Percentiles rank a stretch among this genome's conserved stretches.
phyloP scores from a whole-genome alignment of 2,888 invertebrate genomes.

The Acleris emargana region DNA sequence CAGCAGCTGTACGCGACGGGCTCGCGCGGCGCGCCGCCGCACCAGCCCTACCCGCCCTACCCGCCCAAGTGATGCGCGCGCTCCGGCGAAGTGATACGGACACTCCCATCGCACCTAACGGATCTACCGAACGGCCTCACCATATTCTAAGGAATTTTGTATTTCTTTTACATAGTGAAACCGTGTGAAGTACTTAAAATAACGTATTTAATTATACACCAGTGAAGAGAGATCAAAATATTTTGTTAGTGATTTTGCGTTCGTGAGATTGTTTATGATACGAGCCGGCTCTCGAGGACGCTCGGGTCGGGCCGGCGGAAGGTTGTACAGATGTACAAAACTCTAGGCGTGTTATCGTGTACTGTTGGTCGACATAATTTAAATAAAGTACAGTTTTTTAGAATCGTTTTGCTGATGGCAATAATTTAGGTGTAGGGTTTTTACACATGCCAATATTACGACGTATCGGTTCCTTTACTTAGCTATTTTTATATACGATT shows the following conservation, averaged over 20 bases:
- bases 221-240: conserved; percentile 50
- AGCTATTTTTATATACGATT: conserved; percentile 79
- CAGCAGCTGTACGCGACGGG: conserved; percentile 96
- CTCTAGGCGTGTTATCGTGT: conserved; percentile 72
- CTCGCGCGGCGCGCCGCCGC: conserved; percentile 72
- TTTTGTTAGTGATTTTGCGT: conserved; percentile 62
- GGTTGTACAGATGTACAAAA: conserved; percentile 80
- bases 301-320: no score
- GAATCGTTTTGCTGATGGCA: conserved; percentile 73
- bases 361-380: conserved; percentile 68
- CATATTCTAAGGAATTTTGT: conserved; percentile 41
- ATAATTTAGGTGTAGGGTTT: conserved; percentile 70
- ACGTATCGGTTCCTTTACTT: conserved; percentile 81
- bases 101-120: conserved; percentile 31
- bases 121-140: conserved; percentile 45
- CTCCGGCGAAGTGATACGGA: conserved; percentile 17
- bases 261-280: conserved; percentile 60
- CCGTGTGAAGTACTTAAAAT: conserved; percentile 50
- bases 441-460: conserved; percentile 76
- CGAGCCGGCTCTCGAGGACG: not conserved
- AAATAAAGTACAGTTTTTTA: conserved; percentile 76
- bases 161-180: conserved; percentile 38
- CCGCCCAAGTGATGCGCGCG: conserved; percentile 74
- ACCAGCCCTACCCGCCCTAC: conserved; percentile 75
- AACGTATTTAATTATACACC: conserved; percentile 43